These are phyloP conservation scores for Dolichopus griseipennis DNA, from an alignment of 2,888 invertebrate species.

Conservation along the genomic window DNA sequence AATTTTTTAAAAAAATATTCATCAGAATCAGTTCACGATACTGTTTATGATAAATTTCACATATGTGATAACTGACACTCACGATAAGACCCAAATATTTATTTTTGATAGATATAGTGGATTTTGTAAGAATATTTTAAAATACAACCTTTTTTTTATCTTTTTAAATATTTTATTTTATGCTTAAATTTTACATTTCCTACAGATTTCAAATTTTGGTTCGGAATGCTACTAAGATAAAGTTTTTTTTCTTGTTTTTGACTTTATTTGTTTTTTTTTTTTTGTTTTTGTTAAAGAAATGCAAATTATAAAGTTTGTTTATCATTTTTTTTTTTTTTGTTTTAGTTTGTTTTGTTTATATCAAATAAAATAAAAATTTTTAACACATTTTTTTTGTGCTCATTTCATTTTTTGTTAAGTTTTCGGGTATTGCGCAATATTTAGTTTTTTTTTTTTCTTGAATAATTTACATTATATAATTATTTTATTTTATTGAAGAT, in stretches of 20 bases:
- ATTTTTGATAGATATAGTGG: too few relatives aligned
- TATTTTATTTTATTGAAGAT: neutral
- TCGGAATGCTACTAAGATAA: conserved; percentile 4
- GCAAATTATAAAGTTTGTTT: neutral
- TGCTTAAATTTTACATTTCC: conserved; percentile 6
- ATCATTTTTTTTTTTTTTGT: neutral
- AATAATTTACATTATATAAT: neutral
- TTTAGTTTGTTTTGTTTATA: too few relatives aligned
- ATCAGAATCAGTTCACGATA: too few relatives aligned
- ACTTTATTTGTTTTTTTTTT: too few relatives aligned
- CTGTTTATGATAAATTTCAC: too few relatives aligned
- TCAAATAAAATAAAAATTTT: neutral
- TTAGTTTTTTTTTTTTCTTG: neutral
- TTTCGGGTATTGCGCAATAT: conserved; percentile 6
- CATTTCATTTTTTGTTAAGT: neutral
- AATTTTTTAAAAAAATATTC: too few relatives aligned
- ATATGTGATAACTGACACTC: too few relatives aligned
- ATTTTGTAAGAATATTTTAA: too few relatives aligned
- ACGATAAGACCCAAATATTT: too few relatives aligned
- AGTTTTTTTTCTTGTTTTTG: neutral
- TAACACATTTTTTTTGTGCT: neutral
- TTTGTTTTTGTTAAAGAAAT: neutral
- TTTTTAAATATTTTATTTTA: conserved; percentile 1
- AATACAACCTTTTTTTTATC: too few relatives aligned
- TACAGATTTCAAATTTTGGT: conserved; percentile 5